Base-by-base conservation (phyloP, 2,888 invertebrate species). In the Zele albiditarsus region DNA sequence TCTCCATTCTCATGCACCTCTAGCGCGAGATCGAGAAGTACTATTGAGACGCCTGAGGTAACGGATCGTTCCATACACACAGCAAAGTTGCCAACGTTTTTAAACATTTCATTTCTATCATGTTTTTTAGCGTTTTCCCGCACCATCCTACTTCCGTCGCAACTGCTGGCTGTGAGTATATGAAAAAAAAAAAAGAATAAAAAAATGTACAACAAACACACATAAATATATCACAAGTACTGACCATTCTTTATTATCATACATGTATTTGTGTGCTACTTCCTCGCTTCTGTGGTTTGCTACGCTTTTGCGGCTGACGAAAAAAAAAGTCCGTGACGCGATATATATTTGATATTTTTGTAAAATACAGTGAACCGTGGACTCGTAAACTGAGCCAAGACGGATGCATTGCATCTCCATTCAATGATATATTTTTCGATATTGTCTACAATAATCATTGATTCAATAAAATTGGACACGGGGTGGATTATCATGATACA, bases 21-120 rank as follows among this genome's bases (percentile, higher is more conserved):
- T 65, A 57, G 53, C 33, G 58, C 58, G 58, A 66, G 60, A 73
- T 73, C 76, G 77, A 33, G 75, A 76, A 76, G 78, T 77, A 79
- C 82, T 82, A 84, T 84, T 84, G 84, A 84, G 83, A 84, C 83
- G 83, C 83, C 83, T 79, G 78, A 71, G 79, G 83, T 84, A 84
- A 84, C 83, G 83, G 82, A 84, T 84, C 83, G 83, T 72, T 77
- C 82, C 79, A 83, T 84, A 82, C 80, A 83, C 80, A 74, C 78
- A 71, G 79, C 79, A 76, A 70, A 77, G 70, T 77, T 77, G 67
- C 74, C 74, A 49, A 46, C 53, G 62, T 65, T 53, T 70, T 58
- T 46, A 62, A 58, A 53, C 57, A 25, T 58, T 57, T 57, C 25
- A 67, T 42, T 38, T 72, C 16, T 57, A 49, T 8, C n/a, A 33